Base-by-base conservation (phyloP, 2,113 vertebrate genomes). In the Hipposideros armiger region DNA sequence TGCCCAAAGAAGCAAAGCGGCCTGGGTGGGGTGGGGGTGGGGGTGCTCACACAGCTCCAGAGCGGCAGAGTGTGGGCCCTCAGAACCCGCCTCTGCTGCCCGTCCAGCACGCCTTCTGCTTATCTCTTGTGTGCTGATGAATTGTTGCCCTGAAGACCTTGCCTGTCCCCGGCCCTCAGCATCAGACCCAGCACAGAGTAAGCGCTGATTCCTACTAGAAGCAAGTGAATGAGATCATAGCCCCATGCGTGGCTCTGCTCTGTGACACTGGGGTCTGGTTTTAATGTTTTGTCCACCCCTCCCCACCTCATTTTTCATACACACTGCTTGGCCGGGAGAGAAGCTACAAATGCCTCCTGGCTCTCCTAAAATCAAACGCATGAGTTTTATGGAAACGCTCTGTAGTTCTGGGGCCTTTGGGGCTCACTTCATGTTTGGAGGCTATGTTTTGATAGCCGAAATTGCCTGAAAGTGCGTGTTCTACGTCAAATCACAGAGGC, bases 101-200 rank as follows among this genome's bases (percentile, higher is more conserved):
- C 14, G 11, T 52, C 66, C 11, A 1, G 47, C 2, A 7, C 0
- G 1, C 13, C 45, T 32, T 30, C 47, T 5, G 42, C 67, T 32
- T 36, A 8, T 47, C 70, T 11, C 0, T 9, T 30, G 5, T 10
- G 36, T 54, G 22, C 19, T 58, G 26, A 36, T 4, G 36, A 45
- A 52, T 40, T 13, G 47, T 52, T 30, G 47, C 54, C 74, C 72
- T n/a, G 4, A 40, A 42, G 56, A 42, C 20, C 32, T 47, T 7
- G 1, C 47, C 42, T 19, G 11, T 76, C 52, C 80, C 36, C 74
- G 11, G 60, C 16, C 20, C 74, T 67, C 11, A 3, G 42, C n/a
- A 50, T 14, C 6, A 36, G 50, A 56, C 58, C 16, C 1, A 0
- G n/a, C 50, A 11, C 60, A 45, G 76, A 8, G 45, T 26, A 32